Evolutionary conservation across 2,888 invertebrate species (phyloP), one percentile per base, ranked within the genome.

Genomic region (Epiperipatus broadwayi): DNA sequence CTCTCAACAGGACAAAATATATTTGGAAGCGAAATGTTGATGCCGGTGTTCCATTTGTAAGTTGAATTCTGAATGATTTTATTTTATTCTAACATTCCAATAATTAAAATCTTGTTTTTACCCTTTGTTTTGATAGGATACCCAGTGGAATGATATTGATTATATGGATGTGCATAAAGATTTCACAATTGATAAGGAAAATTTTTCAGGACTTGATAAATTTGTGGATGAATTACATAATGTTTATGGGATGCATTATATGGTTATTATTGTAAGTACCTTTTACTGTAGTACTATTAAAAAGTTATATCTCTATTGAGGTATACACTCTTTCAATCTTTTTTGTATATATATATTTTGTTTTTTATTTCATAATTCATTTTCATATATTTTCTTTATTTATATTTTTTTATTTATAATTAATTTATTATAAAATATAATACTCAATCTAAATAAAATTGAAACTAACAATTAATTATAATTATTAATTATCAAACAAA

Each of bases 71-170:
- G 18, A 5, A 32, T 32, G 12, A 3, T 2, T 37, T 14, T 19
- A 29, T 16, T 15, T 25, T 10, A 21, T 14, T 18, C 34, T 3
- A 18, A 30, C 8, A 2, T 7, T 3, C 18, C 30, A 3, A 7
- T 30, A 3, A 30, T 19, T 4, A 19, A 16, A 3, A 8, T 8
- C 5, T n/a, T n/a, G 25, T 35, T 30, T 25, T 31, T 42, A 33
- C 21, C 22, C 20, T 29, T 14, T 33, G 40, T 41, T 35, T n/a
- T 44, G 55, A 1, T 51, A 73, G 75, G 78, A 78, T 49, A 72
- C 73, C 1, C 78, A 79, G 53, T 81, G 79, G 77, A 78, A 78
- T 50, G 83, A 83, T 56, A 67, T 83, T 43, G 81, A 83, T 58
- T 80, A 79, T 53, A 83, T 83, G 81, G 63, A 71, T 18, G 63